Evolutionary conservation across 2,113 vertebrate genomes (phyloP).

Genomic region (Otolemur garnettii): DNA sequence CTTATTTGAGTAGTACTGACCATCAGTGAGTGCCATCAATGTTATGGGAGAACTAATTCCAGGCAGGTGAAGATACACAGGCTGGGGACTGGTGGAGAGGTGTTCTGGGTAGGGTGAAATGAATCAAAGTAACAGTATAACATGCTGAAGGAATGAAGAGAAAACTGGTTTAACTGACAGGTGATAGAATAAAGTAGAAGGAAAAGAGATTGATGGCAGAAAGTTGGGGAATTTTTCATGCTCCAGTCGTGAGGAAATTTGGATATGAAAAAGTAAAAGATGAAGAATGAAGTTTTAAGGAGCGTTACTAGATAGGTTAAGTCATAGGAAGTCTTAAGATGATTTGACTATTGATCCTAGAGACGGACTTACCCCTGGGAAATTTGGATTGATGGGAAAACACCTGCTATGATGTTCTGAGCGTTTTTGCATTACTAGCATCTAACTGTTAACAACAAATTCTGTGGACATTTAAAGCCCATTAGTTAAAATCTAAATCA

Average conservation of each 20-base stretch:
- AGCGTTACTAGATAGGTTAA: neutral
- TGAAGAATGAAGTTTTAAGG: neutral
- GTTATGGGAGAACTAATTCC: neutral
- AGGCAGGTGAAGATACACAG: neutral
- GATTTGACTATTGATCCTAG: neutral
- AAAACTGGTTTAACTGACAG: neutral
- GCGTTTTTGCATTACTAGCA: neutral
- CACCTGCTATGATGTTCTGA: neutral
- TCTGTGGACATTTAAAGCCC: neutral
- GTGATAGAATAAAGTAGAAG: neutral
- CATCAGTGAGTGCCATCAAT: neutral
- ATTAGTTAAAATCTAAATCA: neutral
- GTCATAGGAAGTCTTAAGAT: neutral
- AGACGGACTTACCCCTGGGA: neutral
- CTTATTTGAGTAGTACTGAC: neutral
- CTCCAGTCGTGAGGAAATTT: neutral
- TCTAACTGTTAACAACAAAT: conserved; percentile 23
- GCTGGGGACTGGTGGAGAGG: neutral
- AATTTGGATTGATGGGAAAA: neutral
- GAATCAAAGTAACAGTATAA: neutral
- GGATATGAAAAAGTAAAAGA: neutral
- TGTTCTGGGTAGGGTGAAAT: neutral
- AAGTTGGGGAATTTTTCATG: neutral
- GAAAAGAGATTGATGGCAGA: neutral
- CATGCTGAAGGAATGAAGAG: neutral